Conservation (phyloP, 2,888 invertebrate species). For the Omphaloscelis lunosa region DNA sequence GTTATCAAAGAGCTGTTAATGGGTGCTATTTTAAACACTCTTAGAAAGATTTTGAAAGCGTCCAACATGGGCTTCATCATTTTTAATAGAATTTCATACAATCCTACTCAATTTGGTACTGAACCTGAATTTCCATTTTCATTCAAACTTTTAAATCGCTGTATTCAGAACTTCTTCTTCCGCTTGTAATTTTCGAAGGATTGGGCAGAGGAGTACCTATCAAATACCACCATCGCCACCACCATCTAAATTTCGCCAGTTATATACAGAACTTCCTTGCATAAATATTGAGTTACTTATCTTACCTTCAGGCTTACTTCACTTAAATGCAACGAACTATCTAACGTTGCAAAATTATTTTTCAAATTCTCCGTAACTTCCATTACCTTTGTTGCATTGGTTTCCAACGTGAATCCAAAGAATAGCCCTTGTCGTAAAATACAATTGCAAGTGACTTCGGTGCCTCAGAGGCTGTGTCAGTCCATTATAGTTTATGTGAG, state of each 20-base stretch:
- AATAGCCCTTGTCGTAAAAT: constrained; percentile 42
- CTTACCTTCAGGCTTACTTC: not conserved
- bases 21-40: not conserved
- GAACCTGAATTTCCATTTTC: not conserved
- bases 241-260: no score
- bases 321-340: not conserved
- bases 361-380: not conserved
- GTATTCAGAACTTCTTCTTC: not conserved
- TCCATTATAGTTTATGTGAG: constrained; percentile 41
- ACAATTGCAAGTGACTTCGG: constrained; percentile 28
- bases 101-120: not conserved
- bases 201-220: no score
- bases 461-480: constrained; percentile 2
- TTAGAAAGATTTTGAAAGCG: constrained; percentile 20
- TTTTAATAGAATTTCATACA: not conserved
- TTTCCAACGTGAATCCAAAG: constrained; percentile 3
- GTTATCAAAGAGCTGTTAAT: not conserved
- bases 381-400: not conserved
- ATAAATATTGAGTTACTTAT: not conserved
- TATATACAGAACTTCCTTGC: not conserved
- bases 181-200: no score
- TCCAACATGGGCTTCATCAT: not conserved
- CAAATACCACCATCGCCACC: no score
- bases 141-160: not conserved
- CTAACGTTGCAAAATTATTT: not conserved